These are phyloP conservation scores for Drosophila nr. perissopoda DNA, from an alignment of 2,888 invertebrate species.

Conservation along the genomic window DNA sequence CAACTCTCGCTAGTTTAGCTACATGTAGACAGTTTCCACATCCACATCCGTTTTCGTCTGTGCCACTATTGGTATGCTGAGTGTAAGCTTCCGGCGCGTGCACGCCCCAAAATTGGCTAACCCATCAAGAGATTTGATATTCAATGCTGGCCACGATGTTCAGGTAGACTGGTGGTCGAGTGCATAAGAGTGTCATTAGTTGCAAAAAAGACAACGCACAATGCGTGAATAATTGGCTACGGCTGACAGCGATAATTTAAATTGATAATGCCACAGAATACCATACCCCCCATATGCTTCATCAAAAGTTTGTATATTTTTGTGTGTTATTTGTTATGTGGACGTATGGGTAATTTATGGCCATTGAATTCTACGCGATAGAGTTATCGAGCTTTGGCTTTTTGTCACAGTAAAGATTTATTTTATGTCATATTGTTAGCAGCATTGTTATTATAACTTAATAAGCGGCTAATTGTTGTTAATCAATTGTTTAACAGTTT, in stretches of 20 bases:
- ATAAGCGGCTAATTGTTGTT: slow-evolving; percentile 83
- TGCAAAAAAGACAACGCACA: slow-evolving; percentile 55
- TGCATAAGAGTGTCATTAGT: slow-evolving; percentile 49
- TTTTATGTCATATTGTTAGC: slow-evolving; percentile 56
- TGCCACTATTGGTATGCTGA: slow-evolving; percentile 41
- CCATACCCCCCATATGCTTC: slow-evolving; percentile 23
- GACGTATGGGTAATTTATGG: slow-evolving; percentile 63
- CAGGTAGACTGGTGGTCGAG: slow-evolving; percentile 21
- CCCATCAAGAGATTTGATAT: slow-evolving; percentile 32
- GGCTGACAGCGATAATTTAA: slow-evolving; percentile 65
- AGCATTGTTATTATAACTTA: slow-evolving; percentile 76
- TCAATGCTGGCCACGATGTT: slow-evolving; percentile 4
- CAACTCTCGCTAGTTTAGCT: slow-evolving; percentile 15
- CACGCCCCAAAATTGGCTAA: slow-evolving; percentile 49
- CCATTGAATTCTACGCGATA: slow-evolving; percentile 63
- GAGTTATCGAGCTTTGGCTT: slow-evolving; percentile 46
- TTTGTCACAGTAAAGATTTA: slow-evolving; percentile 57
- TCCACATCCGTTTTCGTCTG: slow-evolving; percentile 22
- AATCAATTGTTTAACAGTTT: slow-evolving; percentile 84
- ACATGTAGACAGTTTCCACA: slow-evolving; percentile 12
- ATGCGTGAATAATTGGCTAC: slow-evolving; percentile 77
- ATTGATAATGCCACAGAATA: slow-evolving; percentile 60
- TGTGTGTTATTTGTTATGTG: background rate
- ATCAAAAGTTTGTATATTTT: slow-evolving; percentile 43
- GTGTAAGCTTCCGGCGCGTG: slow-evolving; percentile 58